Evolutionary conservation across 2,797 vertebrate species (phyloP), one percentile per base, ranked within the genome.

Genomic region (Psittacula derbiana): DNA sequence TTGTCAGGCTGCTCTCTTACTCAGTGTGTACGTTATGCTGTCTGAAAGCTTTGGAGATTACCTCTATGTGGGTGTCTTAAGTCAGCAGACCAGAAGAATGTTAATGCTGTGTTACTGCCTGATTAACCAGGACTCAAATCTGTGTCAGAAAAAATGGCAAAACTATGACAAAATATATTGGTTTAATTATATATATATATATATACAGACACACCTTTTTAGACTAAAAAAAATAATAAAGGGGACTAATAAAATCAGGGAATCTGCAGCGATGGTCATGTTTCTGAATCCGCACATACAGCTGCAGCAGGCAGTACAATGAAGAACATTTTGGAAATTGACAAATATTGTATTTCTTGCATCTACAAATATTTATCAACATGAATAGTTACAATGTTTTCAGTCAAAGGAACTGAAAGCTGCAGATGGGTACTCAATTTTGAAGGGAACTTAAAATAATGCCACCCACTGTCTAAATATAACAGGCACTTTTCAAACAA

Each of bases 1-100:
- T 91, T 81, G 85, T 91, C 70, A 91, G 70, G 47, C 62, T 24
- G 12, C 66, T 86, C 53, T 70, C 40, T 73, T 81, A 33, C 71
- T 87, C 71, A 44, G 13, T 69, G 57, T 79, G 58, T 55, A 64
- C 66, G 49, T 86, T 79, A 73, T 18, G 15, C 28, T 2, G 2
- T 53, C 66, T 44, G 50, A 78, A 91, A 86, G 28, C 55, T 81
- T 62, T 44, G 62, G 66, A 81, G 70, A 88, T 94, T 91, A 84
- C 31, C 19, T 91, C 78, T 40, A 2, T 36, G 53, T 88, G 89
- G 30, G 46, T 86, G 69, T 69, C 38, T 92, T 65, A 87, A 92
- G 12, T n/a, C 87, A 92, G 43, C 58, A 91, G 66, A 76, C 25
- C 31, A 76, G 62, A 92, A 90, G 80, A 96, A 90, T 90, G 55